Base-by-base conservation (phyloP, 2,888 invertebrate species). In the Microlaimidae sp. region DNA sequence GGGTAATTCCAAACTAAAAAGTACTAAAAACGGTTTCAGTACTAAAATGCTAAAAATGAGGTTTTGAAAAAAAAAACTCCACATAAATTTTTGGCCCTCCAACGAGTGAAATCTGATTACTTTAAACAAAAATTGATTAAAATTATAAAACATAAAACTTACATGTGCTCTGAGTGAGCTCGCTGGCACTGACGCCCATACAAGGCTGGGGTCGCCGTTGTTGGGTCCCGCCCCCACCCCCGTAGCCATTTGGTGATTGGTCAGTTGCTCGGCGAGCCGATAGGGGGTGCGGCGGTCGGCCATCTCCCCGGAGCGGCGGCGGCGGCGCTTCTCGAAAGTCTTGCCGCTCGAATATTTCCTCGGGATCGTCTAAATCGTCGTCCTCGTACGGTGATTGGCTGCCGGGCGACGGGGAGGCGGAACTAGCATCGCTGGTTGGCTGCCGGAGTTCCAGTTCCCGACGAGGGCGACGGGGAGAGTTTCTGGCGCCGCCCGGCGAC, bases 151-250 rank as follows among this genome's bases (percentile, higher is more conserved):
- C n/a, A n/a, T n/a, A n/a, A n/a, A n/a, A 43, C 49, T 27, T 49
- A 49, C 49, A 49, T 5, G 49, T 49, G 49, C 49, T 49, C 5
- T 26, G 28, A 28, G 29, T 28, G 32, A 49, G 49, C 5, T 29
- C 29, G 13, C 27, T 26, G 26, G 53, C 53, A 4, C 23, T 23
- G 41, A 49, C 53, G 23, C 53, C 53, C 53, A 53, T 53, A 43
- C 49, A 53, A 17, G 53, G 53, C 43, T 53, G 53, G 7, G 47
- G 38, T 25, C 40, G 47, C 10, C 53, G 27, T 19, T 3, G 17
- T 13, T 13, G 5, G 23, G 19, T 5, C 19, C 4, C 17, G 13
- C 17, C 28, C 13, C 26, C 28, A 49, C 32, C 17, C 17, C 32
- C 32, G 10, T 13, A 7, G 17, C 32, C 32, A 17, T 17, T 32